Conservation (phyloP, 1,140 invertebrate species). For the Papilio polyxenes region DNA sequence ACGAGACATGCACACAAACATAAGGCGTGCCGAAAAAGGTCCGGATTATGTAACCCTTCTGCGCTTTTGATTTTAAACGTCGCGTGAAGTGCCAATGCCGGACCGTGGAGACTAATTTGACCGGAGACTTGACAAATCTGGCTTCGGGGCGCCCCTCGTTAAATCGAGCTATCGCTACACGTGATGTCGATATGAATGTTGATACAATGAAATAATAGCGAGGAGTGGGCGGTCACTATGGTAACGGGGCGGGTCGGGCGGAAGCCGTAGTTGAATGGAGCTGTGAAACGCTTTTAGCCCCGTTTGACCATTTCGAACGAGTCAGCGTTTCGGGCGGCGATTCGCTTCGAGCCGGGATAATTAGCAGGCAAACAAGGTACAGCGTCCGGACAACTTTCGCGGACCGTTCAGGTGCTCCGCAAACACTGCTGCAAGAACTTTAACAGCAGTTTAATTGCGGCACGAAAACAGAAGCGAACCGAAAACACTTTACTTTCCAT, state of each 20-base stretch:
- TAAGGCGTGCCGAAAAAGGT: conserved; percentile 77
- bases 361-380: conserved; percentile 80
- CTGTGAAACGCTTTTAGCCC: conserved; percentile 66
- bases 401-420: conserved; percentile 75
- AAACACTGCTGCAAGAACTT: conserved; percentile 78
- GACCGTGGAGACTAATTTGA: conserved; percentile 76
- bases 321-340: conserved; percentile 74
- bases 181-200: conserved; percentile 76
- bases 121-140: conserved; percentile 77
- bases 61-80: conserved; percentile 80
- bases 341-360: conserved; percentile 71
- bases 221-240: conserved; percentile 72
- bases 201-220: conserved; percentile 77
- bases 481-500: conserved; percentile 75
- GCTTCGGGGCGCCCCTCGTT: conserved; percentile 75
- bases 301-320: conserved; percentile 73
- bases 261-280: conserved; percentile 68
- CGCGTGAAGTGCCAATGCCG: conserved; percentile 73
- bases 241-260: conserved; percentile 62
- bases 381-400: conserved; percentile 69
- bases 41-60: conserved; percentile 78
- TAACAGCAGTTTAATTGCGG: conserved; percentile 80
- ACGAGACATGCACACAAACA: conserved; percentile 78
- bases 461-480: conserved; percentile 77
- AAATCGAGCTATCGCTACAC: conserved; percentile 69